Base-by-base conservation (phyloP, 2,797 vertebrate species). In the Crocidura indochinensis region DNA sequence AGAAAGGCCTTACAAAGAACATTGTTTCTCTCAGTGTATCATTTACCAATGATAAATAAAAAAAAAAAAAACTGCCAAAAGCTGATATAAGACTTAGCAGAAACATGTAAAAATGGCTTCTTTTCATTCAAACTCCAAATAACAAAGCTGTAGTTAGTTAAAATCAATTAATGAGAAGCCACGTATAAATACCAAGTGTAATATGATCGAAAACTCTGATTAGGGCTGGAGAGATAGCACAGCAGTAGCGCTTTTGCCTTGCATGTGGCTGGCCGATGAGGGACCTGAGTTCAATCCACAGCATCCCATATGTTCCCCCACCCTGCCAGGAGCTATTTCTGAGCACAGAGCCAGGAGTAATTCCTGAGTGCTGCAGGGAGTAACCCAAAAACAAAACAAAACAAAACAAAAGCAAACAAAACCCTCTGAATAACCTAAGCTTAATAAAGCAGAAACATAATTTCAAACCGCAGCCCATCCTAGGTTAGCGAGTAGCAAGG, bases 151-250 rank as follows among this genome's bases (percentile, higher is more conserved):
- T 3, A 64, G 2, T 31, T 62, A 86, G 62, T 76, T 81, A 64
- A 90, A 90, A 83, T 92, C 74, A 88, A 93, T 69, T 51, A 89
- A 79, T 56, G 22, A 73, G 82, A 91, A 29, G 31, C 47, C 72
- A 65, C 20, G 20, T 27, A 8, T 46, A 68, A 83, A 38, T 82
- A 29, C 51, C 24, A 69, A 76, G 24, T 60, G n/a, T 69, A 71
- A 51, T 26, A 68, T 78, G 44, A 19, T 49, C 79, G 1, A 89
- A 88, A 71, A 22, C 1, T 56, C 89, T 91, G 38, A 38, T 38
- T 38, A 38, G 38, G 38, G 38, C 38, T 38, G 38, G 38, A 38
- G 38, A 38, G 38, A 38, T 5, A 38, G 38, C 38, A 38, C 38
- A 38, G 38, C 38, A 38, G 38, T 38, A 38, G 38, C 2, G 38